phyloP scores from a whole-genome alignment of 2,113 vertebrate genomes.

The Varanus salvator region DNA sequence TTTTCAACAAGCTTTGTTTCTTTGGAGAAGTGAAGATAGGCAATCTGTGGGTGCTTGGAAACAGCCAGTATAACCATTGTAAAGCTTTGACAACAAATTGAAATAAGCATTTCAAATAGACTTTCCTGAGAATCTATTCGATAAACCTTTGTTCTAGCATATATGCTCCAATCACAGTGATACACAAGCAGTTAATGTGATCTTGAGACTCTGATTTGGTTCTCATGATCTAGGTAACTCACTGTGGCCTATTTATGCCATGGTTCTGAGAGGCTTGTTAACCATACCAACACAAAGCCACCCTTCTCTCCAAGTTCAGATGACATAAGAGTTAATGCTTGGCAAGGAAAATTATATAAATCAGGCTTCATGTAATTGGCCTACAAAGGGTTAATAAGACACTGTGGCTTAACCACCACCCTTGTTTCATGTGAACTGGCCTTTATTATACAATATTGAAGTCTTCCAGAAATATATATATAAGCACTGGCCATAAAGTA shows the following conservation, averaged over 20 bases:
- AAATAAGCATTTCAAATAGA: background rate
- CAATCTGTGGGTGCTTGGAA: background rate
- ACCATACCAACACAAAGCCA: too few relatives aligned
- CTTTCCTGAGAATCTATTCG: background rate
- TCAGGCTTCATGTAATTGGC: too few relatives aligned
- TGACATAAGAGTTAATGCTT: too few relatives aligned
- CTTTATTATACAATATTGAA: background rate
- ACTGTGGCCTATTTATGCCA: too few relatives aligned
- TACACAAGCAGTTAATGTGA: background rate
- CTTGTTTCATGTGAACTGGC: too few relatives aligned
- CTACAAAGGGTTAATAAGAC: too few relatives aligned
- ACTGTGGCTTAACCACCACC: too few relatives aligned
- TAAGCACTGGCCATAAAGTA: too few relatives aligned
- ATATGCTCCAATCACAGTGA: background rate
- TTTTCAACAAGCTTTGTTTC: background rate
- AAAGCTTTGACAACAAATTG: background rate
- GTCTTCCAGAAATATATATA: background rate
- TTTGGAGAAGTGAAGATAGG: background rate
- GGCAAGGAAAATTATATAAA: too few relatives aligned
- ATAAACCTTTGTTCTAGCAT: background rate
- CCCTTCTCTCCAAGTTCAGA: too few relatives aligned
- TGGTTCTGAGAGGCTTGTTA: too few relatives aligned
- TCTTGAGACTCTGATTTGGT: background rate
- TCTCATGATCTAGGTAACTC: too few relatives aligned
- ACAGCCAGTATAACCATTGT: background rate